phyloP scores from a whole-genome alignment of 1,140 invertebrate genomes.

The Psix sp. region DNA sequence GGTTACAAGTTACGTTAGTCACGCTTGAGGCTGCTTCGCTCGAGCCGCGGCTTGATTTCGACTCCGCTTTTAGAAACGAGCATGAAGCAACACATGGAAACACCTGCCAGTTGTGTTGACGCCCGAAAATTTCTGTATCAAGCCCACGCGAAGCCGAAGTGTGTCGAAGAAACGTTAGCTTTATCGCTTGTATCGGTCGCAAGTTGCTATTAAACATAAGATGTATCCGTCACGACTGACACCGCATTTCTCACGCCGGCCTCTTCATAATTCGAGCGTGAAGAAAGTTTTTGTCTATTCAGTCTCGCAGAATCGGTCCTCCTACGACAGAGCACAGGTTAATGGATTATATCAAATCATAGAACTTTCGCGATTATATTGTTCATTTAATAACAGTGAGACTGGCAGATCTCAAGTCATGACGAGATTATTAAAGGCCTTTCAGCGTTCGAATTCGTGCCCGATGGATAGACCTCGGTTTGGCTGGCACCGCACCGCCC shows the following conservation, averaged over 20 bases:
- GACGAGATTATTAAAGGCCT: slow-evolving; percentile 76
- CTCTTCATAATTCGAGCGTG: slow-evolving; percentile 16
- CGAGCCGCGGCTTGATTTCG: slow-evolving; percentile 60
- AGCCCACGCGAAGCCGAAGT: slow-evolving; percentile 15
- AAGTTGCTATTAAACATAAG: slow-evolving; percentile 12
- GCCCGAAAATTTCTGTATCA: slow-evolving; percentile 63
- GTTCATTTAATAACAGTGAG: slow-evolving; percentile 72
- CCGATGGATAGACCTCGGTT: slow-evolving; percentile 60
- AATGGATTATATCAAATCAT: slow-evolving; percentile 67
- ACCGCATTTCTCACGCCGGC: slow-evolving; percentile 8
- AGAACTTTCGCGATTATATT: slow-evolving; percentile 76
- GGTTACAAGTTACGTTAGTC: slow-evolving; percentile 59
- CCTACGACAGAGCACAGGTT: slow-evolving; percentile 21
- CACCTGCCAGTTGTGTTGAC: slow-evolving; percentile 70
- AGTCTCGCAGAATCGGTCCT: neutral
- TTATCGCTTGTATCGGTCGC: slow-evolving; percentile 28
- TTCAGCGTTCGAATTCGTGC: slow-evolving; percentile 71
- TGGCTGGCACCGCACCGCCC: slow-evolving; percentile 62
- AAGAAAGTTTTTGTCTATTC: slow-evolving; percentile 17
- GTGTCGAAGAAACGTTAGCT: slow-evolving; percentile 9
- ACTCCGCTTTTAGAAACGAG: slow-evolving; percentile 64
- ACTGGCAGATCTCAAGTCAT: slow-evolving; percentile 61
- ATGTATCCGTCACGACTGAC: neutral
- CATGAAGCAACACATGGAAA: slow-evolving; percentile 63
- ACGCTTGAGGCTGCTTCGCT: slow-evolving; percentile 57